Conservation (phyloP, 2,888 invertebrate species). For the Morpho deidamia region DNA sequence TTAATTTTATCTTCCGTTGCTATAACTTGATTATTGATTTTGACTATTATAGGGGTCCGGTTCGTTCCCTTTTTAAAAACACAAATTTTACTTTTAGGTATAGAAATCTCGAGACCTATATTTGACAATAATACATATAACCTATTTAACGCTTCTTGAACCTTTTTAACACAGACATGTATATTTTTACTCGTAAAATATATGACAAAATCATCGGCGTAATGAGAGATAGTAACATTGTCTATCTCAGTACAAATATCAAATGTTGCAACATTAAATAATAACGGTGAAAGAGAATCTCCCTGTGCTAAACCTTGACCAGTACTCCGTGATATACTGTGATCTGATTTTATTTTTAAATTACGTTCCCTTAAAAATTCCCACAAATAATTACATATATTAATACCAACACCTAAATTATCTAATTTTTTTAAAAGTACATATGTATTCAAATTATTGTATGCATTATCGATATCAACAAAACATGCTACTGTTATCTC, state of each 20-base stretch:
- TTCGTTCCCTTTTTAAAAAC: slow-evolving; percentile 22
- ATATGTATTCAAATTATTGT: slow-evolving; percentile 15
- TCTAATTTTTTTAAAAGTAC: slow-evolving; percentile 10
- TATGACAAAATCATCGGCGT: slow-evolving; percentile 30
- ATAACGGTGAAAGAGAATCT: slow-evolving; percentile 28
- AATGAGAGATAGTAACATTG: slow-evolving; percentile 19
- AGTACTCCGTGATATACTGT: not conserved
- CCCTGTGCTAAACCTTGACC: slow-evolving; percentile 26
- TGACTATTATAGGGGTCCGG: slow-evolving; percentile 6
- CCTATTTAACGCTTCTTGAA: slow-evolving; percentile 19
- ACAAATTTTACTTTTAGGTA: slow-evolving; percentile 24
- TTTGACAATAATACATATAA: slow-evolving; percentile 12
- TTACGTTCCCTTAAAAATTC: slow-evolving; percentile 5
- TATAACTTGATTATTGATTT: slow-evolving; percentile 10
- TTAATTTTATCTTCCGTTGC: slow-evolving; percentile 21
- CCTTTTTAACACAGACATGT: not conserved
- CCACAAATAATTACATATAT: slow-evolving; percentile 14
- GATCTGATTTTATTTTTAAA: not conserved
- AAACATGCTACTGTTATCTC: slow-evolving; percentile 14
- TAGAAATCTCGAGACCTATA: slow-evolving; percentile 23
- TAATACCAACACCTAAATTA: slow-evolving; percentile 6
- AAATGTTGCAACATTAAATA: slow-evolving; percentile 25
- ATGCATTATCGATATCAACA: slow-evolving; percentile 19
- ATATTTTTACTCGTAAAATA: slow-evolving; percentile 16
- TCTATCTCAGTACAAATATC: slow-evolving; percentile 12